Evolutionary conservation across 2,797 vertebrate species (phyloP), one percentile per base, ranked within the genome.

Genomic region (Chrysolophus pictus): DNA sequence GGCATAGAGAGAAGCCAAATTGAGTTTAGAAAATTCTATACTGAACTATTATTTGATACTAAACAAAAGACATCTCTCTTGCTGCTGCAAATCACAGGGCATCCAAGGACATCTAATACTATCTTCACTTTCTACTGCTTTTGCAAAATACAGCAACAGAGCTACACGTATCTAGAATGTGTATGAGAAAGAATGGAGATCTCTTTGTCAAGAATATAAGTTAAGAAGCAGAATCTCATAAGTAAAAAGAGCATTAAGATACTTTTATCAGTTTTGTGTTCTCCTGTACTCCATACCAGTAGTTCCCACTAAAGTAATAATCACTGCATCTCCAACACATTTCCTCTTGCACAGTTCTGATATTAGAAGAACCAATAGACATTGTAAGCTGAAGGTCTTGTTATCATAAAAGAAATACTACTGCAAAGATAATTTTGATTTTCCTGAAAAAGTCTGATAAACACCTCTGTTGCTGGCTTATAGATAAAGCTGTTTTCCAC

Each of bases 11-110:
- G 73, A 94, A 90, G 81, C 71, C 94, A 89, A 31, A 8, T 68
- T 26, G 11, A 68, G 88, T 93, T 88, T 58, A 76, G 70, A 92
- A 95, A 91, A 94, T 92, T 91, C 70, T 96, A 70, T 78, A 92
- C 59, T 70, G 78, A 91, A 69, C 79, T 93, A 88, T 69, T 91
- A 84, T 94, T 67, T 91, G 71, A 80, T 72, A 85, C 41, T 62
- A 90, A 91, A 74, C 79, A 84, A 73, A 84, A 90, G 31, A 87
- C 80, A 90, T 84, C 70, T 51, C 76, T 91, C 51, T 51, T 88
- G 55, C 62, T 63, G 42, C 82, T 95, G 78, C 72, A 90, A 94
- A 89, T 91, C 83, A 91, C 76, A 90, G 90, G 77, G 89, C 58
- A 80, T 80, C 55, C 44, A 62, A 93, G 83, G 92, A 94, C 85